Evolutionary conservation across 2,888 invertebrate genomes (phyloP).

Genomic region (Xanthostigma xanthostigma): DNA sequence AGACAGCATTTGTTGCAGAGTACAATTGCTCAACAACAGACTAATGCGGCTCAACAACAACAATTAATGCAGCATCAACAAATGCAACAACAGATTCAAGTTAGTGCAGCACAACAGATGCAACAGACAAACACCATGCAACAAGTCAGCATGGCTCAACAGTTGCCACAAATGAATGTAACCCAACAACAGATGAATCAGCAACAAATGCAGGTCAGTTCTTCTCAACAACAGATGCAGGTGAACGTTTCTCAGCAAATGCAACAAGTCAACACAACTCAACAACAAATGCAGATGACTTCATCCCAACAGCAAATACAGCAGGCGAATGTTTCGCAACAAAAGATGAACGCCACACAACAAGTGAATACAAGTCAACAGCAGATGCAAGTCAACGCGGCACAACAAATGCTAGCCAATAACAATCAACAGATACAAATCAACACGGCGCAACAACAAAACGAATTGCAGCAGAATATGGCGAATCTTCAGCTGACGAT

Average conservation of each 20-base stretch:
- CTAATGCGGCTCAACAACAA: not conserved
- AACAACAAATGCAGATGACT: too few species aligned
- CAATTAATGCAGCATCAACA: constrained; percentile 8
- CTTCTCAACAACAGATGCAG: constrained; percentile 6
- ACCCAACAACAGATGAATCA: constrained; percentile 9
- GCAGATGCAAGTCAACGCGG: constrained; percentile 23
- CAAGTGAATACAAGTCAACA: constrained; percentile 16
- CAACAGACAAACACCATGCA: constrained; percentile 12
- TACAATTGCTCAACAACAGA: constrained; percentile 15
- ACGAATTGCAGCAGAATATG: constrained; percentile 9
- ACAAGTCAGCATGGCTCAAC: constrained; percentile 11
- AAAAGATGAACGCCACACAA: too few species aligned
- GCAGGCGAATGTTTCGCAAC: constrained; percentile 14
- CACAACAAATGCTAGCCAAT: constrained; percentile 15
- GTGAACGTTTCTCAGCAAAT: constrained; percentile 1
- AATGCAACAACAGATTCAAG: constrained; percentile 16
- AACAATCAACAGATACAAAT: constrained; percentile 18
- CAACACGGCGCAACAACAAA: constrained; percentile 17
- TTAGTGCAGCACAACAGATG: constrained; percentile 12
- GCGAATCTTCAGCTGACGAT: constrained; percentile 5
- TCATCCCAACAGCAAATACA: constrained; percentile 10
- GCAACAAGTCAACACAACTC: constrained; percentile 6
- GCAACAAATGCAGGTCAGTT: constrained; percentile 18
- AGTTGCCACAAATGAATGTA: constrained; percentile 6
- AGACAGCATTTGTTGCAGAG: constrained; percentile 14